phyloP scores from a whole-genome alignment of 2,113 vertebrate genomes.

The Glaucidium brasilianum region DNA sequence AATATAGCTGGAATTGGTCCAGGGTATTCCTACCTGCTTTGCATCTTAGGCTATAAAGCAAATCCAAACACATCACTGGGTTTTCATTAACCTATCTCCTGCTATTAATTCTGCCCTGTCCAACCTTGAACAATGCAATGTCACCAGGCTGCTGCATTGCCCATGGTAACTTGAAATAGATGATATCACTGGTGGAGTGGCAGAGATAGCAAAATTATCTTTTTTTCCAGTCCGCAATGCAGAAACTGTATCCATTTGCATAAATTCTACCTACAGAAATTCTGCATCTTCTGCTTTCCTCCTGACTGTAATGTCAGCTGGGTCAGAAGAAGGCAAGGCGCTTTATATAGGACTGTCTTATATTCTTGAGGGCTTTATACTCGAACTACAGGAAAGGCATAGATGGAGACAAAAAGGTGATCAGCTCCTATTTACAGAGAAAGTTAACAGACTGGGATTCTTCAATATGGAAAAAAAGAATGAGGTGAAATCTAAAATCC shows the following conservation, averaged over 20 bases:
- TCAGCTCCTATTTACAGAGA: background rate
- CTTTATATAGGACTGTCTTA: background rate
- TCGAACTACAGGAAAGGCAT: background rate
- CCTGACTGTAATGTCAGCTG: background rate
- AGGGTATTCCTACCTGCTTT: slow-evolving; percentile 32
- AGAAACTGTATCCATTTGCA: background rate
- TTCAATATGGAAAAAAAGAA: background rate
- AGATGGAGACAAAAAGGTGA: background rate
- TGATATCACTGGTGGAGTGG: background rate
- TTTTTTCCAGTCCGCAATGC: background rate
- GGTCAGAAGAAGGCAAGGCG: background rate
- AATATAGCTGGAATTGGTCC: background rate
- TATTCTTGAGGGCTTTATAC: background rate
- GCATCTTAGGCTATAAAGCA: slow-evolving; percentile 9
- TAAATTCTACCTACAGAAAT: background rate
- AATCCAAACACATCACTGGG: background rate
- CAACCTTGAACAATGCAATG: background rate
- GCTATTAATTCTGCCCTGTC: background rate
- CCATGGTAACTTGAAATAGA: background rate
- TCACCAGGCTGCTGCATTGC: background rate
- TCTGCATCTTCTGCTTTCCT: background rate
- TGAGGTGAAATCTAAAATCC: background rate
- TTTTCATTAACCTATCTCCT: background rate
- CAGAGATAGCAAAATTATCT: background rate
- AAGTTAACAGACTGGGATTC: background rate